Conservation (phyloP, 37 sponge, comb jelly and placozoan genomes). For the Aphrocallistes beatrix region DNA sequence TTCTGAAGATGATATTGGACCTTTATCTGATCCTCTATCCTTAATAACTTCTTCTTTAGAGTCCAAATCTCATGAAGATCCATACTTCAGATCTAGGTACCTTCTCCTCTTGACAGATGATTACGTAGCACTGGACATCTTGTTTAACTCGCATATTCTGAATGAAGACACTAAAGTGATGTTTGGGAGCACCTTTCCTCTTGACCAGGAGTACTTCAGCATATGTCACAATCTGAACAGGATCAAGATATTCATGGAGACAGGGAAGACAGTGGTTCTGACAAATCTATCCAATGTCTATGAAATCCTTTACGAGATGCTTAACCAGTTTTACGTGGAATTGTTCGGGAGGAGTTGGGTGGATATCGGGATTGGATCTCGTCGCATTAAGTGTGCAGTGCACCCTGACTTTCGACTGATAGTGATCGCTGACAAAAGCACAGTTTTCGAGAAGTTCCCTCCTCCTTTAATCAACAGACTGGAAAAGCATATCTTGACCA, state of each 20-base stretch:
- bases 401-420: neutral
- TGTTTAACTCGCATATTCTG: neutral
- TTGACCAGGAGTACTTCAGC: neutral
- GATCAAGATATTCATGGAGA: neutral
- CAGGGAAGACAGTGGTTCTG: neutral
- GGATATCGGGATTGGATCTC: neutral
- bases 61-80: neutral
- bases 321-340: neutral
- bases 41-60: too few species aligned
- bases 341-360: neutral
- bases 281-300: neutral
- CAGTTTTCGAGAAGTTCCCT: neutral
- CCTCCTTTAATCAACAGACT: neutral
- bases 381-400: neutral
- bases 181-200: neutral
- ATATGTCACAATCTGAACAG: neutral
- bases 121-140: neutral
- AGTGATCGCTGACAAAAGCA: neutral
- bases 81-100: neutral
- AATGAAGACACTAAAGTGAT: neutral
- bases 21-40: slow-evolving; percentile 5
- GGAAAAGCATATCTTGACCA: neutral
- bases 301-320: neutral
- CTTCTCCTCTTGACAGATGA: neutral
- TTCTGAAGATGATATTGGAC: neutral